Conservation (phyloP, 2,113 vertebrate genomes). For the Ciconia boyciana region DNA sequence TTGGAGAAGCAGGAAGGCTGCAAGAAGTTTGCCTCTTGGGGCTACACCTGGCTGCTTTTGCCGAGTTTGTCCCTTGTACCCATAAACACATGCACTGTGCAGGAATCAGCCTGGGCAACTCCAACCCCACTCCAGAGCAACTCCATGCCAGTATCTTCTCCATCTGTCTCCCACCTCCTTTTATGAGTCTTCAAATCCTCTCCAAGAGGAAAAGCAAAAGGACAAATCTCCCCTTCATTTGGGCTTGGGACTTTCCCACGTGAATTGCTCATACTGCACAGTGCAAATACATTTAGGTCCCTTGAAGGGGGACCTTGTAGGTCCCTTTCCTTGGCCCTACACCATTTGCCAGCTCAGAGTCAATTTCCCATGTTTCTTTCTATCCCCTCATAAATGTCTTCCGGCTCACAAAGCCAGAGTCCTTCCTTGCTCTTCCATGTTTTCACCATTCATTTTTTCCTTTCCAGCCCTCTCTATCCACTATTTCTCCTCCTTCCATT, state of each 20-base stretch:
- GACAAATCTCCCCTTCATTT: neutral
- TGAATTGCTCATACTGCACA: neutral
- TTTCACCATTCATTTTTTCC: neutral
- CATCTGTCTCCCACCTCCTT: neutral
- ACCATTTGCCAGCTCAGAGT: neutral
- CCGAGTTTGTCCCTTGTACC: neutral
- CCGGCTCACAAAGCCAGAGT: neutral
- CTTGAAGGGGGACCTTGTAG: too few species aligned
- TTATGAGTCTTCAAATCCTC: neutral
- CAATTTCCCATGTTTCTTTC: neutral
- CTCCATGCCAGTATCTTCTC: neutral
- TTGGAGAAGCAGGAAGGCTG: neutral
- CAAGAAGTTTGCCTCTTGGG: neutral
- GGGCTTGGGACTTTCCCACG: neutral
- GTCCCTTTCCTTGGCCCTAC: neutral
- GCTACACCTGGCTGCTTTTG: neutral
- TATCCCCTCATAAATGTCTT: neutral
- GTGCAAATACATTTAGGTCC: neutral
- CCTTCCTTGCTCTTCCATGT: neutral
- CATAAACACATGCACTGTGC: rapidly evolving
- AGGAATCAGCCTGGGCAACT: neutral
- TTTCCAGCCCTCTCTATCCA: neutral
- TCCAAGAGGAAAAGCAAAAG: neutral
- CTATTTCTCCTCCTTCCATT: neutral
- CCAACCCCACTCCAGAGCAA: neutral